A percentile compares a stretch with the other conserved stretches of the same genome.
These are phyloP conservation scores for Cricetomys ansorgei DNA, from an alignment of 2,113 vertebrate genomes.

Conservation along the genomic window DNA sequence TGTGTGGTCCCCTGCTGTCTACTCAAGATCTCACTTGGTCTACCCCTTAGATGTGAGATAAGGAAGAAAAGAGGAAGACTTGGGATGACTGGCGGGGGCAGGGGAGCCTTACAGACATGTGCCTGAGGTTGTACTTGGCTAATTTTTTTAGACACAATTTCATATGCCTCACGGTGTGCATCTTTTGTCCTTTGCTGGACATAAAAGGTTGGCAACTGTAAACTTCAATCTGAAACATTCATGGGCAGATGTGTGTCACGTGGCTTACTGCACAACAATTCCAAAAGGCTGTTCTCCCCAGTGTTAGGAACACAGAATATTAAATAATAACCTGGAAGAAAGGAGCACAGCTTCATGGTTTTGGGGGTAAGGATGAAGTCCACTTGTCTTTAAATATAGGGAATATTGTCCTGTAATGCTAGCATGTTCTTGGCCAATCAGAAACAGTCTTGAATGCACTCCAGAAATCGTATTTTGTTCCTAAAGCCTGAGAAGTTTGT, in stretches of 20 bases:
- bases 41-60: neutral
- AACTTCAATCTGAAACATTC: slow-evolving; percentile 28
- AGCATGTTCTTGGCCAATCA: neutral
- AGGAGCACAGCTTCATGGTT: neutral
- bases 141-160: neutral
- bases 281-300: neutral
- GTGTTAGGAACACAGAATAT: neutral
- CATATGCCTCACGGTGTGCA: neutral
- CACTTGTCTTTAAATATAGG: neutral
- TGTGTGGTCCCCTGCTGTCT: neutral
- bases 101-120: too few species aligned
- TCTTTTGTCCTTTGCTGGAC: neutral
- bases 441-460: neutral
- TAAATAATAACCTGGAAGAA: neutral
- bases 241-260: neutral
- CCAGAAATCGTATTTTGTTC: neutral
- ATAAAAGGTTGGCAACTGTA: neutral
- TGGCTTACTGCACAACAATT: neutral
- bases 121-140: neutral
- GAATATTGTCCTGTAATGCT: neutral
- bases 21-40: neutral
- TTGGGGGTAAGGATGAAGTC: neutral
- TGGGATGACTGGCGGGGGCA: neutral
- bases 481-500: neutral
- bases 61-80: neutral